Conservation (phyloP, 2,888 invertebrate species). For the Malthinus flaveolus region DNA sequence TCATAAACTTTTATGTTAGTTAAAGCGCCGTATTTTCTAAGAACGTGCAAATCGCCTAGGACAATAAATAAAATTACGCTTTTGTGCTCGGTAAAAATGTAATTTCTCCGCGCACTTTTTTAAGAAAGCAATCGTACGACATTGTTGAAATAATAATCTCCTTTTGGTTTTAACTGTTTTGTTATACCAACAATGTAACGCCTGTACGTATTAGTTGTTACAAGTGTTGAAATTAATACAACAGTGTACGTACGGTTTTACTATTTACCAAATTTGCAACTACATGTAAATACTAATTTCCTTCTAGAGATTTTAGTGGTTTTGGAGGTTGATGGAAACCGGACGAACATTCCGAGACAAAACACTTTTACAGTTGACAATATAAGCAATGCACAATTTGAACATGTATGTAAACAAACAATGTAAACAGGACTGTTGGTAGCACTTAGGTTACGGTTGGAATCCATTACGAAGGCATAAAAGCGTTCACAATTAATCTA, state of each 20-base stretch:
- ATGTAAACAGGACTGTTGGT: conserved; percentile 10
- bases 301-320: conserved; percentile 16
- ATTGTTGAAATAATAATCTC: too few species aligned
- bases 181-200: not conserved
- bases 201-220: not conserved
- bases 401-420: conserved; percentile 12
- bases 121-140: not conserved
- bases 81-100: too few species aligned
- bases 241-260: not conserved
- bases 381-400: conserved; percentile 6
- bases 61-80: too few species aligned
- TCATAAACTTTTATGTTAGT: conserved; percentile 8
- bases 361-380: conserved; percentile 7
- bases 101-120: too few species aligned
- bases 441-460: conserved; percentile 18
- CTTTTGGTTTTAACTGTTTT: not conserved
- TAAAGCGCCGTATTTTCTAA: not conserved
- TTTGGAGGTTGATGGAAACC: conserved; percentile 20
- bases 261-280: not conserved
- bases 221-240: not conserved
- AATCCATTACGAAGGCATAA: conserved; percentile 16
- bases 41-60: not conserved
- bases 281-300: conserved; percentile 9
- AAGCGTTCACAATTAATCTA: conserved; percentile 18
- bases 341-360: conserved; percentile 13